Evolutionary conservation across 1,140 invertebrate species (phyloP), one percentile per base, ranked within the genome.

Genomic region (Lethrus apterus): DNA sequence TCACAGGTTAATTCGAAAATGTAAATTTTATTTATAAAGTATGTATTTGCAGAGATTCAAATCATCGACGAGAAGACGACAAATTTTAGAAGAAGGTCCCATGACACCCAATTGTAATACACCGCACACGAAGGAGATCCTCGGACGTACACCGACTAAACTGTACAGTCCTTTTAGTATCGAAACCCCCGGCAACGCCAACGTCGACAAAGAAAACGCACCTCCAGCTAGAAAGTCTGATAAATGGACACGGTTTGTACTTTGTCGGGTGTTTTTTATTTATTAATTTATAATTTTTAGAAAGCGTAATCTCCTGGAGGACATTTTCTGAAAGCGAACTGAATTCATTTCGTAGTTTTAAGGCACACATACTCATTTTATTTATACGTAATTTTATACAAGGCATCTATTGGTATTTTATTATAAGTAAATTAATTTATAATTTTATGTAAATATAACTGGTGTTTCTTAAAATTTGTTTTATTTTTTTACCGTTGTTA

Each of bases 111-210:
- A 63, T 26, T 65, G 60, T 40, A 58, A 57, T 4, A 76, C 76
- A 1, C 75, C 76, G 1, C 69, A 71, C 21, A 68, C 73, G 0
- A 65, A 71, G 4, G 60, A 69, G 38, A 56, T 79, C 18, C 59
- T 80, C 7, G 78, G 78, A 2, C 62, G 78, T 15, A 80, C 77
- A 0, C 78, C 78, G 0, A 78, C 76, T 0, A 79, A 79, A 54
- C 55, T 81, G 3, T 80, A 80, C 52, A 79, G 77, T 48, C 78
- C 78, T 2, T 81, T 81, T 53, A 70, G 72, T 2, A 79, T 80
- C 23, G 77, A 79, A 50, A 75, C 74, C 15, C 77, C 78, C 4
- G 60, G 47, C 17, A 32, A 23, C n/a, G 51, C 47, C 36, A 34
- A 50, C 21, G 8, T 46, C 20, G 59, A 60, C 26, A 63, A 64